Evolutionary conservation across 1,140 invertebrate genomes (phyloP).

Genomic region (Brachionus sp.): DNA sequence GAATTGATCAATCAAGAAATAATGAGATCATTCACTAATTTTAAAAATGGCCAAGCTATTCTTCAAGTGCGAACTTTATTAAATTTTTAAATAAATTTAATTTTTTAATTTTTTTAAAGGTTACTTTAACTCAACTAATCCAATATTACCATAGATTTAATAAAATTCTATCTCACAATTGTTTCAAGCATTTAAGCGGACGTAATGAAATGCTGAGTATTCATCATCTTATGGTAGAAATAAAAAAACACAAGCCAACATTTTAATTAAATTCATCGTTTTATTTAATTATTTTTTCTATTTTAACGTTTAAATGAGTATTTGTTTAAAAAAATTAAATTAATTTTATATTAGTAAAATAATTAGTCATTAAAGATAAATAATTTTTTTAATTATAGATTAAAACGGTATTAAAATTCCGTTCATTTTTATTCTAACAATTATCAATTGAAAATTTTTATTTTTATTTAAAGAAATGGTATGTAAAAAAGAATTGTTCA

Average conservation of each 20-base stretch:
- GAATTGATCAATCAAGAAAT: constrained; percentile 91
- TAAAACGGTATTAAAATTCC: background rate
- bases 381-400: background rate
- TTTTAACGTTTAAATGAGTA: background rate
- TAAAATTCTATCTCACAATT: constrained; percentile 78
- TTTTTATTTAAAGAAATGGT: background rate
- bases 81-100: background rate
- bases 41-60: constrained; percentile 87
- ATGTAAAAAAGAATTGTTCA: background rate
- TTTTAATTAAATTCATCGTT: constrained; percentile 53
- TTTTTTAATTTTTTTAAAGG: constrained; percentile 63
- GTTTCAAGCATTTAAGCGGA: constrained; percentile 66
- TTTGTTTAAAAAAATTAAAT: background rate
- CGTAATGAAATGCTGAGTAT: constrained; percentile 90
- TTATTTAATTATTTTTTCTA: background rate
- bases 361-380: background rate
- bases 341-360: background rate
- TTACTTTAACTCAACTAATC: constrained; percentile 87
- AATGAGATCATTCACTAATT: constrained; percentile 87
- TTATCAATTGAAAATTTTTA: background rate
- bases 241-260: constrained; percentile 94
- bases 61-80: constrained; percentile 63
- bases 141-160: constrained; percentile 97
- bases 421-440: background rate
- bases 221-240: constrained; percentile 97